phyloP scores from a whole-genome alignment of 2,888 invertebrate species.

The Melanchra persicariae region DNA sequence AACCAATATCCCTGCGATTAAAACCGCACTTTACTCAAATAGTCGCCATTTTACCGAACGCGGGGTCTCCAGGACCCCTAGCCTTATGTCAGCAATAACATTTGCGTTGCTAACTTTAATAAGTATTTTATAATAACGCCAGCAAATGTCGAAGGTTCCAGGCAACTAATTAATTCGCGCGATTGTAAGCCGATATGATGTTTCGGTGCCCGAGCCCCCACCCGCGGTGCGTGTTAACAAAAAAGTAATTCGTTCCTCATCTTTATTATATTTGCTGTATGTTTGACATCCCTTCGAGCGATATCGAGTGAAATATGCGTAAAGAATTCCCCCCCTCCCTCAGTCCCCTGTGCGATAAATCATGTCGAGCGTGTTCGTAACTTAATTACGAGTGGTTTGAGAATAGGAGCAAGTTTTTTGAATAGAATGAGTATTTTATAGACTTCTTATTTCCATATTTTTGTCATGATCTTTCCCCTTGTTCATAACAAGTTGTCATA shows the following conservation, averaged over 20 bases:
- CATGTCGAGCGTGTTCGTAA: conserved; percentile 31
- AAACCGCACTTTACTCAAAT: conserved; percentile 17
- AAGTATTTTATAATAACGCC: conserved; percentile 22
- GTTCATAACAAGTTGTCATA: conserved; percentile 1
- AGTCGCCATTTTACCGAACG: conserved; percentile 1
- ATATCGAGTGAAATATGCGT: conserved; percentile 24
- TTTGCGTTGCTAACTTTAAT: conserved; percentile 14
- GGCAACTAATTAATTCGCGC: conserved; percentile 24
- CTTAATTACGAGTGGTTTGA: conserved; percentile 51
- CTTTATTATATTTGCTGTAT: conserved; percentile 19
- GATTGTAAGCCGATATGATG: conserved; percentile 17
- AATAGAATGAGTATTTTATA: conserved; percentile 23
- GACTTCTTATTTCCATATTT: not conserved
- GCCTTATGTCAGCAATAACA: conserved; percentile 11
- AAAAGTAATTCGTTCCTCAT: conserved; percentile 23
- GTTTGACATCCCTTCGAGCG: conserved; percentile 30
- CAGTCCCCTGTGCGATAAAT: conserved; percentile 46
- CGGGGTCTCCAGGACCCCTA: conserved; percentile 8
- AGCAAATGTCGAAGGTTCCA: conserved; percentile 17
- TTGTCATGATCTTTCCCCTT: not conserved
- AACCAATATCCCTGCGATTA: conserved; percentile 18
- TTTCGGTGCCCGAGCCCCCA: not conserved
- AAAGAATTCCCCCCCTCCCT: too few species aligned
- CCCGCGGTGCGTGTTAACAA: conserved; percentile 26
- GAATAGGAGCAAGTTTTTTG: conserved; percentile 29